A percentile compares a stretch with the other conserved stretches of the same genome.
phyloP scores from a whole-genome alignment of 2,113 vertebrate genomes.

The Cervus canadensis region DNA sequence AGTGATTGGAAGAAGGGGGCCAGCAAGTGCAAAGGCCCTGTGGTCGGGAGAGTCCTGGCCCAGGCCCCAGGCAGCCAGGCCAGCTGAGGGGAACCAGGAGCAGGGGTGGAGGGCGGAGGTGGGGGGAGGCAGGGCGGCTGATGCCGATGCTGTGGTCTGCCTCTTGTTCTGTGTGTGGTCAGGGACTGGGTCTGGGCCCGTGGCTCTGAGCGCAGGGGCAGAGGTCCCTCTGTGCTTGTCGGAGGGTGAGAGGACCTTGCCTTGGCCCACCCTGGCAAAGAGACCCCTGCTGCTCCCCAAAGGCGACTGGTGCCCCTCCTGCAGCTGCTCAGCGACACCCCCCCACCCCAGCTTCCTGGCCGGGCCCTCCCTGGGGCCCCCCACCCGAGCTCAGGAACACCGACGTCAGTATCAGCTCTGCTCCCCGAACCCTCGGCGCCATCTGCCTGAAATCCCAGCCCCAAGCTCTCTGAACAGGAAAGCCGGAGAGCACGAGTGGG shows the following conservation, averaged over 20 bases:
- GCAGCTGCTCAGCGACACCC: accelerated
- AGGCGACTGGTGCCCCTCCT: neutral
- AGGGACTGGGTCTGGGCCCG: neutral
- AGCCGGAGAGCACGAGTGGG: neutral
- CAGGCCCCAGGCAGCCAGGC: too few species aligned
- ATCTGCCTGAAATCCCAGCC: neutral
- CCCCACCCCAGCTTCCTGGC: neutral
- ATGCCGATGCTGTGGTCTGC: neutral
- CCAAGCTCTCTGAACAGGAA: neutral
- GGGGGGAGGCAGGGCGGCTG: accelerated
- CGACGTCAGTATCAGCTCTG: accelerated
- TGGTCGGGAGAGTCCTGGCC: neutral
- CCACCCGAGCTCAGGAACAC: accelerated
- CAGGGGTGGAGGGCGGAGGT: neutral
- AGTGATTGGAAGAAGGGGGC: neutral
- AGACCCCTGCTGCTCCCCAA: neutral
- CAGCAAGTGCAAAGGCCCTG: neutral
- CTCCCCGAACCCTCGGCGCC: accelerated
- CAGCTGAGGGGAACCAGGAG: accelerated
- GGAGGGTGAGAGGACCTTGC: neutral
- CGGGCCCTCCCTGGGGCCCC: accelerated
- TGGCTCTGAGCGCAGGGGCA: neutral
- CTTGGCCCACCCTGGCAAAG: neutral
- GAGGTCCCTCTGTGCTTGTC: neutral
- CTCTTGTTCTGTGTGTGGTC: neutral